Base-by-base conservation (phyloP, 2,113 vertebrate species). In the Phyllostomus hastatus region DNA sequence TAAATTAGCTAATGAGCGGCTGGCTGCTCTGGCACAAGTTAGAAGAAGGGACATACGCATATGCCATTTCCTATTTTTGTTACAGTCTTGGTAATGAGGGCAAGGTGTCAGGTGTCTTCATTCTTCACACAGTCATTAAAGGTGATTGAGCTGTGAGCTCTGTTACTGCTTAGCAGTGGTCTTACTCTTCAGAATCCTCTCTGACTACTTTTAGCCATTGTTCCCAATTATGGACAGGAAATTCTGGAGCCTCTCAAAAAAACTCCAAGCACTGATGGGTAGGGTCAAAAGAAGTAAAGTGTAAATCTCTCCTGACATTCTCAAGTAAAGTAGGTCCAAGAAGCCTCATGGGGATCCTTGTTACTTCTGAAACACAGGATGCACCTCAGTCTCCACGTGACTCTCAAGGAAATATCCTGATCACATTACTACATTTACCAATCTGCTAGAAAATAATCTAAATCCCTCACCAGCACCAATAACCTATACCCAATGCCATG, bases 51-150 rank as follows among this genome's bases (percentile, higher is more conserved):
- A 38, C 22, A 66, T 10, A 20, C 78, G 88, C 67, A 94, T 66
- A 46, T 95, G 96, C 92, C 91, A 97, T 97, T 97, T 98, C 87
- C 88, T 72, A 54, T 91, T 93, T 95, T 95, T 70, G 24, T 96
- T 97, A 93, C 41, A 88, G 81, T 87, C 76, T 93, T 94, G 3
- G 0, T 95, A 96, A 97, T 72, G 90, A 97, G 96, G 80, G 82
- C 70, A 67, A 97, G 52, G 61, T 89, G 61, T 96, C 95, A 80
- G 80, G 66, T 81, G n/a, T 91, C 97, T 64, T 95, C 70, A 82
- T 79, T 94, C 70, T 70, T 97, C 69, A 91, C 72, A 86, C 26
- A 81, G n/a, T 61, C 69, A 72, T 48, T 72, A 26, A 70, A 72
- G 26, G 38, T 15, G 24, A 93, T 31, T 75, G 35, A 87, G 24